Evolutionary conservation across 2,888 invertebrate genomes (phyloP).

Genomic region (Aricia artaxerxes): DNA sequence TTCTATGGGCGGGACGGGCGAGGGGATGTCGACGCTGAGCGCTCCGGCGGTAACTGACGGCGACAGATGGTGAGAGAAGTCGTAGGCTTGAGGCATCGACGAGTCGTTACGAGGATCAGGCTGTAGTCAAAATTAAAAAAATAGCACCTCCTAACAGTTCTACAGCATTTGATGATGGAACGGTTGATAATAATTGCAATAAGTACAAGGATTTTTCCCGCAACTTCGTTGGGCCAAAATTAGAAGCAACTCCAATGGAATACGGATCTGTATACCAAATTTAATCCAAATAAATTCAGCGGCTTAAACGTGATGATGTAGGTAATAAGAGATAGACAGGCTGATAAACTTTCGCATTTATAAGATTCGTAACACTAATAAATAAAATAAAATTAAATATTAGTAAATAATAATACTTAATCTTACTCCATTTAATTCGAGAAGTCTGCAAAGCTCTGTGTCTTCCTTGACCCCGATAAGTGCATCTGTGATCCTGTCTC

Average conservation of each 20-base stretch:
- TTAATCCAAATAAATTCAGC: too few species aligned
- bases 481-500: constrained; percentile 93
- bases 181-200: too few species aligned
- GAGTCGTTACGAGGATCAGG: constrained; percentile 82
- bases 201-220: too few species aligned
- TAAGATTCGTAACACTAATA: too few species aligned
- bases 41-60: constrained; percentile 67
- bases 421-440: constrained; percentile 88
- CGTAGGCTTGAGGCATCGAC: constrained; percentile 77
- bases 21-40: constrained; percentile 69
- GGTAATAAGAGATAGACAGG: too few species aligned
- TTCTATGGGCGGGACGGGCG: constrained; percentile 70
- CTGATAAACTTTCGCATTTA: too few species aligned
- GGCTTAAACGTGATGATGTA: too few species aligned
- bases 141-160: not conserved
- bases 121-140: constrained; percentile 52
- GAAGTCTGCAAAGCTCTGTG: constrained; percentile 86
- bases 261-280: too few species aligned
- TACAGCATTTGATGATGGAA: too few species aligned
- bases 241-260: too few species aligned
- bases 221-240: too few species aligned
- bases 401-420: too few species aligned
- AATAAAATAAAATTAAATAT: not conserved
- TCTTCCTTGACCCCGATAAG: constrained; percentile 87
- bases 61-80: constrained; percentile 74